A percentile compares a stretch with the other conserved stretches of the same genome.
Conservation (phyloP, 2,888 invertebrate genomes). For the Drosophila colorata region DNA sequence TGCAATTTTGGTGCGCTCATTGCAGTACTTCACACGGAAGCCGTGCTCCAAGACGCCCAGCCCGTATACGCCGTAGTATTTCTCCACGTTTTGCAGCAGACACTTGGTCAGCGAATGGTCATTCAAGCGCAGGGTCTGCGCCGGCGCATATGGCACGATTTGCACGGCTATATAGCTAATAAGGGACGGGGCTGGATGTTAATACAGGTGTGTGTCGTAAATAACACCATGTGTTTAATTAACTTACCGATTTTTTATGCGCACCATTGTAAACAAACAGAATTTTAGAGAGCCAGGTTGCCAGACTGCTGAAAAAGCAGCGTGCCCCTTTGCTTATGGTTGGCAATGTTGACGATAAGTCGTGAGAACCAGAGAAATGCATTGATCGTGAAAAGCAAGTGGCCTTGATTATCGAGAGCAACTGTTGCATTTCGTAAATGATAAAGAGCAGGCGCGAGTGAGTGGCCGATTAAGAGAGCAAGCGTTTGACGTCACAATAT, state of each 20-base stretch:
- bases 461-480: background rate
- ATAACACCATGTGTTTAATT: conserved; percentile 6
- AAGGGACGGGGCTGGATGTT: background rate
- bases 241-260: conserved; percentile 88
- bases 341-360: background rate
- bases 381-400: conserved; percentile 29
- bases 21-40: conserved; percentile 92
- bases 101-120: conserved; percentile 84
- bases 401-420: conserved; percentile 32
- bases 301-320: conserved; percentile 29
- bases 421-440: background rate
- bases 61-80: conserved; percentile 92
- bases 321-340: background rate
- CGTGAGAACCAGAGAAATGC: background rate
- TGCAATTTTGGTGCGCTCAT: conserved; percentile 90
- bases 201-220: conserved; percentile 2
- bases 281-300: conserved; percentile 14
- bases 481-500: no score
- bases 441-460: background rate
- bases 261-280: conserved; percentile 86
- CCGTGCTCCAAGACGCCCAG: conserved; percentile 89
- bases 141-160: conserved; percentile 85
- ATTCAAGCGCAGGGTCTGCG: conserved; percentile 85
- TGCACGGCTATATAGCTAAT: conserved; percentile 89
- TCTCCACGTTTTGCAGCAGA: conserved; percentile 88